Evolutionary conservation across 2,888 invertebrate genomes (phyloP), one percentile per base, ranked within the genome.

Genomic region (Volucella zonaria): DNA sequence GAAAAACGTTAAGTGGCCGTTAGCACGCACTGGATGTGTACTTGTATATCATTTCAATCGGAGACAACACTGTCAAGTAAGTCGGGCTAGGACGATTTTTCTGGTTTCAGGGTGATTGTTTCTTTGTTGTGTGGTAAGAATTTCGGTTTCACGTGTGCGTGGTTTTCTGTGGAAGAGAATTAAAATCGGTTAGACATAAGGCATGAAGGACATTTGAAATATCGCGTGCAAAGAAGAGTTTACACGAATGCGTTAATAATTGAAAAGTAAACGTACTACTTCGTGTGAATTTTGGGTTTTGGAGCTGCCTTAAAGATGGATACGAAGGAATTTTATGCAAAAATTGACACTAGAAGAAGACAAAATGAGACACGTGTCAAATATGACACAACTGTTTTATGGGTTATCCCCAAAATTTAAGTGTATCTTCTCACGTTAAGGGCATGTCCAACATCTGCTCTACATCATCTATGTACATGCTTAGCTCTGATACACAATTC

Each of bases 201-300:
- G 52, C 11, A 43, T 51, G 59, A 61, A 52, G 38, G 67, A 45
- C 31, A 10, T 15, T 11, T 8, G 15, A 47, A 42, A 1, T 14
- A 43, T 68, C 54, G 77, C 70, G 77, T 77, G 70, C 59, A 14
- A 43, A 61, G 42, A 2, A 40, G 8, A 2, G 12, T 42, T n/a
- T 56, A 31, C 74, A 77, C 38, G 59, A 62, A 68, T 61, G 68
- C 61, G 11, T 70, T 61, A 70, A 62, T 70, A 77, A 62, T 70
- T 77, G 14, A 62, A 18, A 49, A 10, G 45, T 45, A 14, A 8
- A 14, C 8, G 51, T 31, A 2, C 1, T 18, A 1, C 1, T n/a
- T 31, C 31, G 11, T 64, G 31, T 40, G 54, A 56, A n/a, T 47
- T 64, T 38, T 38, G 47, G 18, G 15, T 12, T 61, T 43, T 11